Percentiles rank a stretch among this genome's conserved stretches.
Evolutionary conservation across 2,797 vertebrate genomes (phyloP).

Genomic region (Vipera latastei): DNA sequence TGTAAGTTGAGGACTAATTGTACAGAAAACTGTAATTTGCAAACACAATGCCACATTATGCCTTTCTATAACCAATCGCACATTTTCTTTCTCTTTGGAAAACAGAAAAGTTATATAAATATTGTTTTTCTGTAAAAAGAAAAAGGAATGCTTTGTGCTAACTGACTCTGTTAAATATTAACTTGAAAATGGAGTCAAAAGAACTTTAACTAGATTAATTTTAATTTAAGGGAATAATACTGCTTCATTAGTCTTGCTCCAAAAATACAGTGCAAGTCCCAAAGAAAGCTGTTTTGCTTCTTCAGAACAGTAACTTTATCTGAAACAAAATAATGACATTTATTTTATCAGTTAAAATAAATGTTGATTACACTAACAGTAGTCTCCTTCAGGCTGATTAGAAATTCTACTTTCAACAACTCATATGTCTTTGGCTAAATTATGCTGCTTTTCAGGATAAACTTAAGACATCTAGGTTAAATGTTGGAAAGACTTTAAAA

Average conservation of each 20-base stretch:
- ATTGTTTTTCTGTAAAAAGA: neutral
- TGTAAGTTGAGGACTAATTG: neutral
- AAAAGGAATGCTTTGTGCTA: neutral
- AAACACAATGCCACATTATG: neutral
- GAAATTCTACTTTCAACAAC: neutral
- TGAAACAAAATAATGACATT: neutral
- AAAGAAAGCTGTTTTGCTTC: neutral
- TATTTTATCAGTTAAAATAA: slow-evolving; percentile 18
- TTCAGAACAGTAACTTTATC: neutral
- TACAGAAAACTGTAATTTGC: neutral
- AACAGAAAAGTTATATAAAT: neutral
- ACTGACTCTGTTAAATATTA: neutral
- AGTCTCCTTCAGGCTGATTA: neutral
- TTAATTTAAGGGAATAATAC: neutral
- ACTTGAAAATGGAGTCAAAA: neutral
- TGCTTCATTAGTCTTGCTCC: neutral
- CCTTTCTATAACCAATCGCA: neutral
- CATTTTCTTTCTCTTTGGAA: neutral
- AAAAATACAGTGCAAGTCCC: neutral
- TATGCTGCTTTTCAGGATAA: neutral
- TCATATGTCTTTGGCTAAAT: neutral
- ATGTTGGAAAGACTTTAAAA: neutral
- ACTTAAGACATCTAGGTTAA: neutral
- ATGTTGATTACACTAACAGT: slow-evolving; percentile 4
- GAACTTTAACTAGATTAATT: neutral